phyloP scores from a whole-genome alignment of 2,888 invertebrate genomes.

The Metellina segmentata region DNA sequence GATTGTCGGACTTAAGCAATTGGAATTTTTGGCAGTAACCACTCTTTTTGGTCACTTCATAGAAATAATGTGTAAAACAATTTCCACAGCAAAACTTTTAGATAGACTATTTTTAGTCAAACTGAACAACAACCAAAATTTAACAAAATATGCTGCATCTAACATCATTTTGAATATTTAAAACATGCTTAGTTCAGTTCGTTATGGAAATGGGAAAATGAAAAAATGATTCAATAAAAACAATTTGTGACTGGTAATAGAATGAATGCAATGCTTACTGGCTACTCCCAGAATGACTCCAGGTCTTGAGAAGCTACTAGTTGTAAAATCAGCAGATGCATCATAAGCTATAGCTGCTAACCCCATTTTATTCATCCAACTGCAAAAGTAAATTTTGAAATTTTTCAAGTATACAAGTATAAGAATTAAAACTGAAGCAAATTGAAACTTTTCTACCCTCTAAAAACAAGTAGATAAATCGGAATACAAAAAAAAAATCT shows the following conservation, averaged over 20 bases:
- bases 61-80: too few relatives aligned
- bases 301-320: constrained; percentile 71
- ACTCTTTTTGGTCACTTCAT: too few relatives aligned
- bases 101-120: too few relatives aligned
- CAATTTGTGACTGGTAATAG: background rate
- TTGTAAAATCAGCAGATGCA: constrained; percentile 67
- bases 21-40: too few relatives aligned
- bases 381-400: constrained; percentile 71
- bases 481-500: too few relatives aligned
- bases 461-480: background rate
- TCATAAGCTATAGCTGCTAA: constrained; percentile 81
- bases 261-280: constrained; percentile 65
- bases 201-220: too few relatives aligned
- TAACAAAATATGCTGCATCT: background rate
- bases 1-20: too few relatives aligned
- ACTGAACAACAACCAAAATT: too few relatives aligned
- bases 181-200: background rate
- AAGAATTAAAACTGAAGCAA: background rate
- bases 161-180: constrained; percentile 6
- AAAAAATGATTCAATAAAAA: too few relatives aligned
- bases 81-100: too few relatives aligned
- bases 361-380: constrained; percentile 83
- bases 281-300: constrained; percentile 60
- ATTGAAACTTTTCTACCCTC: background rate
- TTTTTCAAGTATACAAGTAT: constrained; percentile 4